These are phyloP conservation scores for Rhaphigaster nebulosa DNA, from an alignment of 2,888 invertebrate species.

Conservation along the genomic window DNA sequence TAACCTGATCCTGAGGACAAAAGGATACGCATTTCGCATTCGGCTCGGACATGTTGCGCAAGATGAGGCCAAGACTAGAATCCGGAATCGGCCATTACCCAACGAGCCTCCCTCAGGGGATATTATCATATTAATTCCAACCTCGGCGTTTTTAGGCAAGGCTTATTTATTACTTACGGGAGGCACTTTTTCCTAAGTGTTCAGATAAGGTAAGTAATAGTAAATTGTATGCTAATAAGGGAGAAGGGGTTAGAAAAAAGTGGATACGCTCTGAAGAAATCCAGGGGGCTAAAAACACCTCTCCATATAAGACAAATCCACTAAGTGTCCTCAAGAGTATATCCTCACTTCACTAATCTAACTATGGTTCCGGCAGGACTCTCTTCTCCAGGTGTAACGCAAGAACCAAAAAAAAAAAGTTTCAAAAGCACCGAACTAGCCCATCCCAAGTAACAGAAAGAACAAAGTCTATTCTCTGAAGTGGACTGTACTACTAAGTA, in stretches of 20 bases:
- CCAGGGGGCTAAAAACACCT: neutral
- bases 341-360: conserved; percentile 28
- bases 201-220: conserved; percentile 50
- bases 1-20: conserved; percentile 49
- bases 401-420: neutral
- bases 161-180: conserved; percentile 39
- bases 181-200: conserved; percentile 23
- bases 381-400: neutral
- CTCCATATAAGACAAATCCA: conserved; percentile 49
- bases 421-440: neutral
- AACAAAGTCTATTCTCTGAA: neutral
- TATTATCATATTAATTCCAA: conserved; percentile 38
- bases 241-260: neutral
- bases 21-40: conserved; percentile 49
- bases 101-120: neutral
- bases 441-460: neutral
- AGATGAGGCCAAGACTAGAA: conserved; percentile 35
- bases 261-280: conserved; percentile 44
- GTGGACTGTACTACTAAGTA: neutral
- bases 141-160: conserved; percentile 38
- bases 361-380: neutral
- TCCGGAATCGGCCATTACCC: conserved; percentile 39
- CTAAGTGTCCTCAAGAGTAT: conserved; percentile 33
- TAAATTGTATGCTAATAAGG: conserved; percentile 46
- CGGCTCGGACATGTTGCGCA: conserved; percentile 46